Evolutionary conservation across 2,797 vertebrate species (phyloP).

Genomic region (Cephalopachus bancanus): DNA sequence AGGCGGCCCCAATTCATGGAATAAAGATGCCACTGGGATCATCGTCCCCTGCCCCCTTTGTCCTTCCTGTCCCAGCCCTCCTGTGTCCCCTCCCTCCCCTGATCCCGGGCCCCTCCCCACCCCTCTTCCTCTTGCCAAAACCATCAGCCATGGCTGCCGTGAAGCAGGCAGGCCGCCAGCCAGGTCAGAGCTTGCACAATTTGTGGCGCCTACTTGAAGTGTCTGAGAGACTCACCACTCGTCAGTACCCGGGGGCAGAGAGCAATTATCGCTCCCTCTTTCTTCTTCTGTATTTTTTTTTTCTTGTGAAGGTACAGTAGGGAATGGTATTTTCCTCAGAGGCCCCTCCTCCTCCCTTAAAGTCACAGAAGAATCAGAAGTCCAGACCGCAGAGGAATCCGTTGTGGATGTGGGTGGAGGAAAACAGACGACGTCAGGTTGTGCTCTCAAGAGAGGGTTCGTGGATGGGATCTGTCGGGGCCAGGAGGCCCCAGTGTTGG

Average conservation of each 20-base stretch:
- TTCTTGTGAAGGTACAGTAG: slow-evolving; percentile 80
- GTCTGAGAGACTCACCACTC: slow-evolving; percentile 89
- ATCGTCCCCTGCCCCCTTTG: background rate
- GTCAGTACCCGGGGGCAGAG: slow-evolving; percentile 88
- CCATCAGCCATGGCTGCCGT: slow-evolving; percentile 89
- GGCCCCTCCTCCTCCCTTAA: slow-evolving; percentile 65
- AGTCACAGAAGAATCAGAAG: slow-evolving; percentile 66
- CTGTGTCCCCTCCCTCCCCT: background rate
- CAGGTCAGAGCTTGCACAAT: slow-evolving; percentile 90
- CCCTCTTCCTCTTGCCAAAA: slow-evolving; percentile 86
- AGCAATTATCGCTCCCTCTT: slow-evolving; percentile 86
- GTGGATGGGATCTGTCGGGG: background rate
- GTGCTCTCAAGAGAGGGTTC: background rate
- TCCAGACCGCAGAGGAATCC: slow-evolving; percentile 71
- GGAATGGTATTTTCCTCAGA: slow-evolving; percentile 76
- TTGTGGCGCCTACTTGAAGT: slow-evolving; percentile 90
- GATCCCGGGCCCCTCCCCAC: slow-evolving; percentile 85
- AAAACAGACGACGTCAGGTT: background rate
- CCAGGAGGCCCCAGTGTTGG: background rate
- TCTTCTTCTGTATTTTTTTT: too few species aligned
- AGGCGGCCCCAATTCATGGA: background rate
- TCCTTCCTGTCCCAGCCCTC: background rate
- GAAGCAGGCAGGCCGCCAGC: slow-evolving; percentile 89
- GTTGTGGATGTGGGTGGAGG: background rate
- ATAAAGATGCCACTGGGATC: background rate